Conservation (phyloP, 2,888 invertebrate genomes). For the Drosophila neonasuta region DNA sequence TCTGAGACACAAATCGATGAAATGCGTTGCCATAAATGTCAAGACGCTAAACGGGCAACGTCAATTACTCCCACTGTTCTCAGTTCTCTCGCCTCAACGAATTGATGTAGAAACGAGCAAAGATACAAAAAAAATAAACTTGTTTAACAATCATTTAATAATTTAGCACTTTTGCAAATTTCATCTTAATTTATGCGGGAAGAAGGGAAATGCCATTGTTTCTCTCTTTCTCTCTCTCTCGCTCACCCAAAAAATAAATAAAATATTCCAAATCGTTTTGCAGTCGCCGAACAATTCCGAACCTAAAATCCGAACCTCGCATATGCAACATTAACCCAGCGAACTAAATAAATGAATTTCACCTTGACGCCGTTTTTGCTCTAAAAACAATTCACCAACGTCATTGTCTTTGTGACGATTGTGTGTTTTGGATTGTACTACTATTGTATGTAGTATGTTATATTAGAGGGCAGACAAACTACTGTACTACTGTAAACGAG, state of each 20-base stretch:
- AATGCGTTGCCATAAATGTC: constrained; percentile 15
- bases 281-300: constrained; percentile 17
- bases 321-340: constrained; percentile 68
- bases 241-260: not conserved
- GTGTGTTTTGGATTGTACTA: not conserved
- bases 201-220: constrained; percentile 44
- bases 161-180: constrained; percentile 71
- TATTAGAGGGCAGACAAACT: constrained; percentile 3
- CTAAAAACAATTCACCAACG: constrained; percentile 55
- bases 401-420: constrained; percentile 58
- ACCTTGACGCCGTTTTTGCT: constrained; percentile 65
- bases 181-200: constrained; percentile 61
- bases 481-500: constrained; percentile 44
- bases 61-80: constrained; percentile 38
- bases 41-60: constrained; percentile 16
- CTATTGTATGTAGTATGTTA: constrained; percentile 4
- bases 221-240: not conserved
- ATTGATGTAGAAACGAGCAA: constrained; percentile 26
- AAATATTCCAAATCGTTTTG: constrained; percentile 24
- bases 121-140: constrained; percentile 43
- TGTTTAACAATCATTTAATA: constrained; percentile 71
- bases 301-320: constrained; percentile 20
- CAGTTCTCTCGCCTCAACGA: constrained; percentile 18
- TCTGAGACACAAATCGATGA: constrained; percentile 9
- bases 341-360: constrained; percentile 71